Evolutionary conservation across 2,113 vertebrate genomes (phyloP).

Genomic region (Pungitius pungitius): DNA sequence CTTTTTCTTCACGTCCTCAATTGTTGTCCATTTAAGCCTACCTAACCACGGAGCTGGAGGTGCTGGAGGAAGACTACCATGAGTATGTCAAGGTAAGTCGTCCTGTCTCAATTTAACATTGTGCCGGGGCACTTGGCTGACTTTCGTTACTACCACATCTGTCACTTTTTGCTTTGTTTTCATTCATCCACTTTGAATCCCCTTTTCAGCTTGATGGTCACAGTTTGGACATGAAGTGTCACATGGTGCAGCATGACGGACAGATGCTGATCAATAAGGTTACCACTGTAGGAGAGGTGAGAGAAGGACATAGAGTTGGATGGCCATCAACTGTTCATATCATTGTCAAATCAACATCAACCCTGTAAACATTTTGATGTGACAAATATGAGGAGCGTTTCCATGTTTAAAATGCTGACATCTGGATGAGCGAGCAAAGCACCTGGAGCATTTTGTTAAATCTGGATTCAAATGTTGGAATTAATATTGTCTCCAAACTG

Average conservation of each 20-base stretch:
- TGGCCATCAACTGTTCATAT: background rate
- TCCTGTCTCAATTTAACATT: too few relatives aligned
- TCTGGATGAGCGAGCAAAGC: background rate
- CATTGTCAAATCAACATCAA: background rate
- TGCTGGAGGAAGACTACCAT: slow-evolving; percentile 83
- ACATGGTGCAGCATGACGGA: slow-evolving; percentile 74
- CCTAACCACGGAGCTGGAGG: slow-evolving; percentile 78
- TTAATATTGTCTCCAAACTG: background rate
- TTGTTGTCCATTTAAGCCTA: slow-evolving; percentile 73
- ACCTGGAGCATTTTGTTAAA: background rate
- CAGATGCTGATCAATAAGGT: slow-evolving; percentile 80
- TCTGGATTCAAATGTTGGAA: background rate
- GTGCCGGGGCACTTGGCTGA: background rate
- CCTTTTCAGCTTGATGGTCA: slow-evolving; percentile 76
- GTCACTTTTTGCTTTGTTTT: background rate
- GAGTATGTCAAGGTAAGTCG: slow-evolving; percentile 85
- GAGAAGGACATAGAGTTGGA: too few relatives aligned
- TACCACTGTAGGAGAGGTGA: slow-evolving; percentile 84
- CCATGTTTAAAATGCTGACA: background rate
- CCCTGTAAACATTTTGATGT: background rate
- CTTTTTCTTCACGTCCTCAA: background rate
- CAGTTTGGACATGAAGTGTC: slow-evolving; percentile 79
- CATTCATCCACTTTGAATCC: background rate
- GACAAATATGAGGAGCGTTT: background rate
- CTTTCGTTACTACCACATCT: background rate